Base-by-base conservation (phyloP, 1,140 invertebrate genomes). In the Homalodisca vitripennis region DNA sequence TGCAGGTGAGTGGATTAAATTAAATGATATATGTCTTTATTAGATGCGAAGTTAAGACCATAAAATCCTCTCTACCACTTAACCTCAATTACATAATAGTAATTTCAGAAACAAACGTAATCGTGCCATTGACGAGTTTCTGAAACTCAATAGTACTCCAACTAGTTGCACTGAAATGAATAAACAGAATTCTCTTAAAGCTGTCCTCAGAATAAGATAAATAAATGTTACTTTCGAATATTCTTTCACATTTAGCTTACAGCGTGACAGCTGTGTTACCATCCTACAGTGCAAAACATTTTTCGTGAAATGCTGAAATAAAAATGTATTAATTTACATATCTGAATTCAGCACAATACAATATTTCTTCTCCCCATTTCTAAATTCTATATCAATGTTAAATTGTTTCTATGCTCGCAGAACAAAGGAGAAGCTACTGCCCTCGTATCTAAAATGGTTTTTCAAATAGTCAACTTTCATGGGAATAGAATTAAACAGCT, bases 1-100 rank as follows among this genome's bases (percentile, higher is more conserved):
- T 32, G 34, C 71, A 34, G 72, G 72, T 73, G 67, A 71, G 72
- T 69, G 13, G 32, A 41, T 22, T 46, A 30, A 14, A 26, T 62
- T 46, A 62, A 20, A 32, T 32, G n/a, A 3, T 46, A 46, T 65
- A 17, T 62, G 30, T 1, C 6, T 62, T 30, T 22, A 27, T 24
- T 67, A 51, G 20, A 34, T n/a, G 12, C 14, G 20, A n/a, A n/a
- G n/a, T n/a, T n/a, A n/a, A n/a, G n/a, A n/a, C n/a, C n/a, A n/a
- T n/a, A n/a, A n/a, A n/a, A 3, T 34, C 26, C 41, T 41, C 6
- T 31, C 30, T 31, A 60, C n/a, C 13, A 30, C 12, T 60, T 32
- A 2, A 26, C 20, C 6, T 12, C 12, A 17, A 27, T 34, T 51
- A 12, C 26, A 41, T 22, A 17, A 67, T 60, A 57, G 27, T 10